These are phyloP conservation scores for Galerucella pusilla DNA, from an alignment of 2,888 invertebrate genomes.

Conservation along the genomic window DNA sequence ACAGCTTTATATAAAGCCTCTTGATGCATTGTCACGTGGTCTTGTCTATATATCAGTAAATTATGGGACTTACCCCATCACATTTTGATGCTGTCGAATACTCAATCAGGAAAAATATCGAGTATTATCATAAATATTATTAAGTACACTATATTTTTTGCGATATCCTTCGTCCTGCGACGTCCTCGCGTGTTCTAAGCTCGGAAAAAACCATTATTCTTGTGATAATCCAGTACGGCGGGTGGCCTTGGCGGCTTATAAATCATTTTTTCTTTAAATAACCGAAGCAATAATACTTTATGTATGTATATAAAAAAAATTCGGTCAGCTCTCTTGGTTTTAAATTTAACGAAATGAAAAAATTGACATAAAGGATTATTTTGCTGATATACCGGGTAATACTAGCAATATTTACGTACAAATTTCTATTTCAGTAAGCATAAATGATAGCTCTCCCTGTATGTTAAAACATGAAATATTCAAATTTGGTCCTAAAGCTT, in stretches of 20 bases:
- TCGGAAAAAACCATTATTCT: constrained; percentile 26
- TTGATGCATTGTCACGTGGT: too few species aligned
- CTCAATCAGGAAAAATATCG: too few species aligned
- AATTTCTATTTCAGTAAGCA: too few species aligned
- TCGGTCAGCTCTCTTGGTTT: background rate
- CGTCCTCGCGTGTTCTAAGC: constrained; percentile 15
- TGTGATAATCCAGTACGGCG: constrained; percentile 25
- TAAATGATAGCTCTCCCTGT: too few species aligned
- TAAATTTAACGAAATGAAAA: constrained; percentile 16
- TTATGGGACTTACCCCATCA: too few species aligned
- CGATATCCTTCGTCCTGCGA: background rate
- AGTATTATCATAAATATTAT: too few species aligned
- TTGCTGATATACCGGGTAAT: background rate
- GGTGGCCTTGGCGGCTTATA: constrained; percentile 21
- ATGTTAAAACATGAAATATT: too few species aligned
- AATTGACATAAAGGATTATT: background rate
- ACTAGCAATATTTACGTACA: background rate
- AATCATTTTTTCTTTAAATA: constrained; percentile 16
- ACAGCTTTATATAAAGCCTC: too few species aligned
- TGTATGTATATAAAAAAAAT: background rate
- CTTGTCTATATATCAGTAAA: too few species aligned
- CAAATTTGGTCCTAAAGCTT: too few species aligned
- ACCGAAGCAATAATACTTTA: constrained; percentile 2
- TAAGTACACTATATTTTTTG: background rate
- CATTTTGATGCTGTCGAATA: too few species aligned